These are phyloP conservation scores for Hippocampus comes DNA, from an alignment of 2,113 vertebrate species.

Conservation along the genomic window DNA sequence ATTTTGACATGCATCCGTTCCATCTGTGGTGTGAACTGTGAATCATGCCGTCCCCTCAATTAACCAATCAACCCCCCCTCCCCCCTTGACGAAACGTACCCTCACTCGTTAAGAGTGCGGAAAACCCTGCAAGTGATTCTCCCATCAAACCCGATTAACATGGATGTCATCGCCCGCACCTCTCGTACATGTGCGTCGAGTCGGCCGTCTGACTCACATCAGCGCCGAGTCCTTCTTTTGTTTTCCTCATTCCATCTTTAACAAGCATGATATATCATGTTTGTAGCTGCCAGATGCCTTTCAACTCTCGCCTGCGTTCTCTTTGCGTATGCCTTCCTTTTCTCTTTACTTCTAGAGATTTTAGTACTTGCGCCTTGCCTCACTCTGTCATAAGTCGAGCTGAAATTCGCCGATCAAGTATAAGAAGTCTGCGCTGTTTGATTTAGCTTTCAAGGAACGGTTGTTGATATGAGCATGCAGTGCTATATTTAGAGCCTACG, in stretches of 20 bases:
- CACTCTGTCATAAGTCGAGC: conserved; percentile 27
- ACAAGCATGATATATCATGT: conserved; percentile 70
- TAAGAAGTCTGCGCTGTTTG: conserved; percentile 28
- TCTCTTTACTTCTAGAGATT: conserved; percentile 39
- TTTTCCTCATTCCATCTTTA: conserved; percentile 43
- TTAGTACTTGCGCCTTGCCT: conserved; percentile 39
- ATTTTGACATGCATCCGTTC: conserved; percentile 56
- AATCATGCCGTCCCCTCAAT: conserved; percentile 57
- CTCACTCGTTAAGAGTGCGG: conserved; percentile 43
- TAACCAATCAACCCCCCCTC: conserved; percentile 53
- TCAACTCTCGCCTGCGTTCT: conserved; percentile 20
- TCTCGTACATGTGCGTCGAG: conserved; percentile 40
- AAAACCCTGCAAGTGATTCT: conserved; percentile 41
- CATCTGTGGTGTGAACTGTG: conserved; percentile 56
- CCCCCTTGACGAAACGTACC: conserved; percentile 21
- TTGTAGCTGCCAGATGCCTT: conserved; percentile 45
- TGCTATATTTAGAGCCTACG: conserved; percentile 42
- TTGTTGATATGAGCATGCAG: conserved; percentile 60
- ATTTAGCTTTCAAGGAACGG: conserved; percentile 33
- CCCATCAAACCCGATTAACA: conserved; percentile 64
- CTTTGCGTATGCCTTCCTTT: conserved; percentile 36
- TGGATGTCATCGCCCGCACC: conserved; percentile 57
- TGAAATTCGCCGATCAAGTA: conserved; percentile 35
- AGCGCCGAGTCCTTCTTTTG: conserved; percentile 23
- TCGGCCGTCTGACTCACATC: conserved; percentile 42